Conservation (phyloP, 2,797 vertebrate genomes). For the Lophius americanus region DNA sequence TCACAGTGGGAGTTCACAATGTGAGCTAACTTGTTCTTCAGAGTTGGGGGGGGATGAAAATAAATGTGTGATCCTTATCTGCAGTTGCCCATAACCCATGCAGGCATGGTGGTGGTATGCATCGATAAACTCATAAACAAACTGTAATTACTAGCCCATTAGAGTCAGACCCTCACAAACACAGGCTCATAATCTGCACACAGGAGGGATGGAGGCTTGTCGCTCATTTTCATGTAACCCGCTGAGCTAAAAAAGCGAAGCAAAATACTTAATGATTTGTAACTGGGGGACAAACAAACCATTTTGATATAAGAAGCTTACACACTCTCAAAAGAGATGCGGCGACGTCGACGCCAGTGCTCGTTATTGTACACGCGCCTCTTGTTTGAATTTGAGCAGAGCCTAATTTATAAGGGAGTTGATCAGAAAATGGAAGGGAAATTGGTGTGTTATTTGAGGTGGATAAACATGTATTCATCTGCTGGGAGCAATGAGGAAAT, state of each 20-base stretch:
- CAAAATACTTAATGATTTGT: slow-evolving; percentile 81
- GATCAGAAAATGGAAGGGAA: slow-evolving; percentile 64
- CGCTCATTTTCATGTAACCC: slow-evolving; percentile 74
- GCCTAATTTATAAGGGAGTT: slow-evolving; percentile 64
- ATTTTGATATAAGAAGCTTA: slow-evolving; percentile 79
- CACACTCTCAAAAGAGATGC: slow-evolving; percentile 71
- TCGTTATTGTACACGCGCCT: slow-evolving; percentile 45
- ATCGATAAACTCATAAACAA: slow-evolving; percentile 83
- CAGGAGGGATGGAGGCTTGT: slow-evolving; percentile 76
- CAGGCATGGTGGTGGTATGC: slow-evolving; percentile 76
- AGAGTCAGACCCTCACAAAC: slow-evolving; percentile 78
- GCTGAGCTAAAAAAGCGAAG: slow-evolving; percentile 72
- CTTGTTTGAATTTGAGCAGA: slow-evolving; percentile 57
- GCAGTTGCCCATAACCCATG: slow-evolving; percentile 71
- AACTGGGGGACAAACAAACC: slow-evolving; percentile 76
- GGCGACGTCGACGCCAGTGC: slow-evolving; percentile 47
- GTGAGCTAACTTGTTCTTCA: slow-evolving; percentile 64
- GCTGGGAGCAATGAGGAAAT: slow-evolving; percentile 64
- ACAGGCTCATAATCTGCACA: slow-evolving; percentile 77
- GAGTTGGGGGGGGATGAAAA: slow-evolving; percentile 40
- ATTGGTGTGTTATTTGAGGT: slow-evolving; percentile 65
- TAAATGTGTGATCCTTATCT: slow-evolving; percentile 76
- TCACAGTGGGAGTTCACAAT: slow-evolving; percentile 75
- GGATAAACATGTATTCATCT: slow-evolving; percentile 67
- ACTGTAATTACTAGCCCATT: slow-evolving; percentile 83